phyloP scores from a whole-genome alignment of 2,797 vertebrate genomes.

The Florisuga fusca region DNA sequence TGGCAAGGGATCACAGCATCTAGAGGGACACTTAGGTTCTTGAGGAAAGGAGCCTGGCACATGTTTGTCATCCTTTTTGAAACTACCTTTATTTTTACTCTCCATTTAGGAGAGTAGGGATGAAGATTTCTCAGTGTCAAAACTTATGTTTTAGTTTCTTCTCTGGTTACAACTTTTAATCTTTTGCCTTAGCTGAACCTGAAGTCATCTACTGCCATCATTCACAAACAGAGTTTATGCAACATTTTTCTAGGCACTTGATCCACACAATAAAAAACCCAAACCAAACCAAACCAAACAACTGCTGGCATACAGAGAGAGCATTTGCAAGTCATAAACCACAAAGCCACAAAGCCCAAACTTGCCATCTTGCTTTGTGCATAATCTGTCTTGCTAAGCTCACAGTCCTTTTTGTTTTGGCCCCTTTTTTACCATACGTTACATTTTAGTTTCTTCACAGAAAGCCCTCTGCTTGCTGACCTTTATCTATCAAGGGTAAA shows the following conservation, averaged over 20 bases:
- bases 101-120: neutral
- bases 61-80: neutral
- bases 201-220: neutral
- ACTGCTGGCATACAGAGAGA: neutral
- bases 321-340: neutral
- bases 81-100: neutral
- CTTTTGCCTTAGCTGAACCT: neutral
- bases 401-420: slow-evolving; percentile 34
- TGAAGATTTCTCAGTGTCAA: neutral
- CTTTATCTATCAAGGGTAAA: slow-evolving; percentile 66
- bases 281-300: too few species aligned
- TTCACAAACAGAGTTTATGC: neutral
- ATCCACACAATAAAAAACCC: too few species aligned
- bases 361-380: neutral
- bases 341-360: neutral
- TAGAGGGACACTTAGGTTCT: neutral
- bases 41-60: neutral
- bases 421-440: slow-evolving; percentile 11
- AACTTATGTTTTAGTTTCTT: neutral
- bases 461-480: slow-evolving; percentile 65
- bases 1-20: neutral
- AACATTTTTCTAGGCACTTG: neutral
- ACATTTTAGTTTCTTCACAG: slow-evolving; percentile 61
- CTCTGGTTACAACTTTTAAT: neutral
- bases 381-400: slow-evolving; percentile 43